Conservation (phyloP, 2,888 invertebrate species). For the Trichogramma evanescens region DNA sequence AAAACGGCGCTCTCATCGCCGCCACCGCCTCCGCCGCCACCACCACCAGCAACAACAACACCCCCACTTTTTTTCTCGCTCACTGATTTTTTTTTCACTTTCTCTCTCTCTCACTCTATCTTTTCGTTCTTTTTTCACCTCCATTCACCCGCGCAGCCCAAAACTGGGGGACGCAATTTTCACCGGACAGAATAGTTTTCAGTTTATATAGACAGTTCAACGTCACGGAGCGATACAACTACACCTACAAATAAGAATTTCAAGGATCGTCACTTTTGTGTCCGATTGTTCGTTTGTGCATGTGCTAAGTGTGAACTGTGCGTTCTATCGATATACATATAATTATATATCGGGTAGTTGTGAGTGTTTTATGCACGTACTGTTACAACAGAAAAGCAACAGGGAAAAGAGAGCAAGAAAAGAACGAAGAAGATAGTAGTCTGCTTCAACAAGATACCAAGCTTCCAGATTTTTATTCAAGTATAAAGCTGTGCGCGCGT, state of each 20-base stretch:
- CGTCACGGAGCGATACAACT: neutral
- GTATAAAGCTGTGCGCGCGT: too few relatives aligned
- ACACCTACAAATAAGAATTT: too few relatives aligned
- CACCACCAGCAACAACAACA: neutral
- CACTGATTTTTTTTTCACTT: neutral
- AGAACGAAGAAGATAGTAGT: neutral
- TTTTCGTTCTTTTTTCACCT: neutral
- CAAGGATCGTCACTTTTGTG: too few relatives aligned
- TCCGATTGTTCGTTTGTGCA: too few relatives aligned
- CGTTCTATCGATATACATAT: too few relatives aligned
- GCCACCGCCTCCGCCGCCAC: neutral
- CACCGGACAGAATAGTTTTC: neutral
- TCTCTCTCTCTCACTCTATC: neutral
- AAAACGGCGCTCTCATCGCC: neutral
- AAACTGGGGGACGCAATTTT: too few relatives aligned
- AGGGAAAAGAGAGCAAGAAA: neutral
- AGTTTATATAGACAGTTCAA: slow-evolving; percentile 1
- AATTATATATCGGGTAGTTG: too few relatives aligned
- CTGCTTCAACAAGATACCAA: too few relatives aligned
- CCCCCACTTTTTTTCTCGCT: too few relatives aligned
- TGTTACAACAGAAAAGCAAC: neutral
- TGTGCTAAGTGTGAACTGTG: too few relatives aligned
- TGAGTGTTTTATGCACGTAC: too few relatives aligned
- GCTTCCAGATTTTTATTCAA: too few relatives aligned
- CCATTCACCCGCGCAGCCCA: neutral